Base-by-base conservation (phyloP, 1,140 invertebrate species). In the Diplogasteroides magnus region DNA sequence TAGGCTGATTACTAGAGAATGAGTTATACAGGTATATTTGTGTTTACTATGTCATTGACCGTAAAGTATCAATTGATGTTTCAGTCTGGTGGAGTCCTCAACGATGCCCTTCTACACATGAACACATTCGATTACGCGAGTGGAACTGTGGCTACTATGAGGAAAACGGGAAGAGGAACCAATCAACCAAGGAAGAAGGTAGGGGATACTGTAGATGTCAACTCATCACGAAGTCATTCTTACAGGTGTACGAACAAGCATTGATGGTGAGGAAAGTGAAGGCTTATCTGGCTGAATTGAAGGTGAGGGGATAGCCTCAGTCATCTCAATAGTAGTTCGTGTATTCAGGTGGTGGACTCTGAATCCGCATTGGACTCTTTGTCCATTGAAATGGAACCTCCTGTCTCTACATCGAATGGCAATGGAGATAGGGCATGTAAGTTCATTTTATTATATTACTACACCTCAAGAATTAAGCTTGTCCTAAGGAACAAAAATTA, bases 201-300 rank as follows among this genome's bases (percentile, higher is more conserved):
- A 48, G 37, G 37, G 37, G 6, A 11, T 6, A 19, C 32, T 26
- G 23, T 73, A 74, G 48, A 48, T 6, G 37, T 6, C 19, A 48
- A 48, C 19, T 11, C 19, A 48, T 23, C 31, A 29, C n/a, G 28
- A 64, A 57, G 23, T 14, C 14, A 64, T 60, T 26, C 23, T 64
- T 1, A 64, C 23, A 82, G 68, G 58, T 81, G n/a, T 83, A 82
- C 61, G 80, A 82, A 62, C 79, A 81, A 87, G 92, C 93, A 28
- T 92, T 97, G 85, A 98, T 97, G 94, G 92, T 94, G 23, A 87
- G 94, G 6, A 86, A 93, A 60, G 94, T 97, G 0, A 96, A 96
- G 83, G 91, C 94, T 0, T 98, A 98, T 85, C 85, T 98, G 31
- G 90, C 90, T 58, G 91, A 93, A 78, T 89, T 98, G 86, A 90